Conservation (phyloP, 2,888 invertebrate species). For the Drosophila paramelanica region DNA sequence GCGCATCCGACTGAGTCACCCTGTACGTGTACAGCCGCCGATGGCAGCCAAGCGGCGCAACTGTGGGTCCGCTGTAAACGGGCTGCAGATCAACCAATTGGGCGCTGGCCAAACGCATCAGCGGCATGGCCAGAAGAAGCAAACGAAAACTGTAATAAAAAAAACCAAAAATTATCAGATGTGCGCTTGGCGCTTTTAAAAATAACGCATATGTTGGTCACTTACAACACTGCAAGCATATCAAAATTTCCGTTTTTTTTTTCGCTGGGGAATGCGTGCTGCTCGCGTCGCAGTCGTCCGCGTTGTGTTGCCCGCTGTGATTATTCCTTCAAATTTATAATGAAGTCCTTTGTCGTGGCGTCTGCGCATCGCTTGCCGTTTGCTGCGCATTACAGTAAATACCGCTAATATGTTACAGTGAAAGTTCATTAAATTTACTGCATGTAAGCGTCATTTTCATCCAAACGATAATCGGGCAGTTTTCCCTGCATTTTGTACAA, state of each 20-base stretch:
- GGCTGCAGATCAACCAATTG: constrained; percentile 81
- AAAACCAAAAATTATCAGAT: neutral
- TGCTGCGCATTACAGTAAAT: neutral
- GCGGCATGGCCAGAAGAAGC: constrained; percentile 21
- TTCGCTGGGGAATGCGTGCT: neutral
- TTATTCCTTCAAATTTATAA: constrained; percentile 37
- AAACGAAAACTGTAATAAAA: constrained; percentile 29
- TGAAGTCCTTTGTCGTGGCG: constrained; percentile 8
- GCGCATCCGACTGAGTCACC: constrained; percentile 86
- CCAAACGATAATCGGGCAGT: no score
- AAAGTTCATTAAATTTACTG: no score
- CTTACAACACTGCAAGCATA: constrained; percentile 46
- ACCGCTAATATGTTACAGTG: no score
- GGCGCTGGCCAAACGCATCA: constrained; percentile 32
- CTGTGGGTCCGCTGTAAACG: constrained; percentile 80
- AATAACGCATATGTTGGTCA: neutral
- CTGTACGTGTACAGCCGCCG: constrained; percentile 88
- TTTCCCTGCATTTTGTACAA: no score
- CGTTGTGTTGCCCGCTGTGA: constrained; percentile 15
- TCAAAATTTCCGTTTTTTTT: neutral
- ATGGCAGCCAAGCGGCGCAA: constrained; percentile 88
- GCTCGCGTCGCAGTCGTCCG: constrained; percentile 20
- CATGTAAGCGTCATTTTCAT: no score
- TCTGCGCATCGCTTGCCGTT: constrained; percentile 31
- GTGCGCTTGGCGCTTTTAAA: neutral